Evolutionary conservation across 1,140 invertebrate species (phyloP), one percentile per base, ranked within the genome.

Genomic region (Meloidogyne hapla): DNA sequence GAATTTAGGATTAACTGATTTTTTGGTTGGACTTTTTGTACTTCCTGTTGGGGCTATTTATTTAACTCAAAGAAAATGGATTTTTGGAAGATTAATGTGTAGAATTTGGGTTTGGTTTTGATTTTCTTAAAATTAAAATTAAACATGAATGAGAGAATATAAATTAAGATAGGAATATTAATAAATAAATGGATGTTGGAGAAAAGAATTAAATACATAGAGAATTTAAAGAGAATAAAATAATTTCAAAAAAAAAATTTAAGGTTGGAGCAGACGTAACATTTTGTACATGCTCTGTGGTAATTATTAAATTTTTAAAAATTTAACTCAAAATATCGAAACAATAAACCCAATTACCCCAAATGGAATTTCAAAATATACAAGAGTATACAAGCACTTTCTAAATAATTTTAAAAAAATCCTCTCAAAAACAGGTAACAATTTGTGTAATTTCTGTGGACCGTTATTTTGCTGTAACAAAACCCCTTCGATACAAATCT

Each of bases 221-320:
- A 33, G 33, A 33, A 33, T 33, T 33, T 5, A 33, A 5, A 33
- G 8, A 33, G 33, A 33, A 33, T 33, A 5, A 3, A 33, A 33
- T 33, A n/a, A n/a, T n/a, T n/a, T 33, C 8, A 1, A 33, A 33
- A 33, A 33, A 33, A 33, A 33, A 5, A 33, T 33, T 18, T 69
- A 45, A 70, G 68, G 68, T 89, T 9, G 88, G 88, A 1, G 84
- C 88, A 15, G 90, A 90, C 81, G 90, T 90, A 3, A 87, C 89
- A 21, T 85, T 90, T 75, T 90, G 90, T 83, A 90, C 90, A 8
- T 89, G 89, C 21, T 90, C 89, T 48, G 90, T 90, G 73, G 86
- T 90, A 42, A 90, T 89, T 65, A 33, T 12, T 33, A 12, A 10
- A 12, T 10, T 33, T 12, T 23, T 64, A n/a, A n/a, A n/a, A n/a